phyloP scores from a whole-genome alignment of 2,113 vertebrate species.

The Bubo blakistoni region DNA sequence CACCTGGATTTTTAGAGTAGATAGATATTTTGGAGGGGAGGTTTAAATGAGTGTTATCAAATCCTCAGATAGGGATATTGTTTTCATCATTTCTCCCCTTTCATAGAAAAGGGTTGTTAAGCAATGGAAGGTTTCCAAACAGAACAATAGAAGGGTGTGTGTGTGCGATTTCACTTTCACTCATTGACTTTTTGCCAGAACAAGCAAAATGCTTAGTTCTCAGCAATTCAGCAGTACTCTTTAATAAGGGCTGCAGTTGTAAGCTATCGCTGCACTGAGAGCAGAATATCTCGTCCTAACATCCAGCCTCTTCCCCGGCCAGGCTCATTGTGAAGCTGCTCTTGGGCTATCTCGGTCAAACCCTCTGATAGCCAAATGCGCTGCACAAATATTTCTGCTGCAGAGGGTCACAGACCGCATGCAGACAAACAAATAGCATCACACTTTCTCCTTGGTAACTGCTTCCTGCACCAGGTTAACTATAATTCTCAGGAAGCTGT shows the following conservation, averaged over 20 bases:
- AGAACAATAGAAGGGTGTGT: slow-evolving; percentile 28
- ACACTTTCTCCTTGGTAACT: neutral
- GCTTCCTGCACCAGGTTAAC: neutral
- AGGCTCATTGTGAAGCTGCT: neutral
- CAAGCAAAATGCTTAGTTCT: slow-evolving; percentile 8
- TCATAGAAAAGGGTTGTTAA: neutral
- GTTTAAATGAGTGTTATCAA: neutral
- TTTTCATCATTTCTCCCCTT: slow-evolving; percentile 14
- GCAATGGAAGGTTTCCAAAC: slow-evolving; percentile 43
- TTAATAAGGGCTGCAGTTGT: neutral
- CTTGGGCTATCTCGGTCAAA: neutral
- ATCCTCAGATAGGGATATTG: slow-evolving; percentile 8
- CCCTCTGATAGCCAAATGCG: neutral
- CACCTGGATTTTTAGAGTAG: neutral
- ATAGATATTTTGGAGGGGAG: neutral
- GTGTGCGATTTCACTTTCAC: slow-evolving; percentile 39
- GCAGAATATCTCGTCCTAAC: neutral
- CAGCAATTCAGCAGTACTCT: neutral
- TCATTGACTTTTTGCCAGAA: slow-evolving; percentile 51
- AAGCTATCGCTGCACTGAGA: neutral
- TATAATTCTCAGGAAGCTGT: neutral
- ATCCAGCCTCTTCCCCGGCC: neutral
- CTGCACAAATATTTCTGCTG: neutral
- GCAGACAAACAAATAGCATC: neutral
- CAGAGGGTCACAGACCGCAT: neutral